A percentile compares a stretch with the other conserved stretches of the same genome.
These are phyloP conservation scores for Misgurnus mizolepis DNA, from an alignment of 2,113 vertebrate genomes.

Conservation along the genomic window DNA sequence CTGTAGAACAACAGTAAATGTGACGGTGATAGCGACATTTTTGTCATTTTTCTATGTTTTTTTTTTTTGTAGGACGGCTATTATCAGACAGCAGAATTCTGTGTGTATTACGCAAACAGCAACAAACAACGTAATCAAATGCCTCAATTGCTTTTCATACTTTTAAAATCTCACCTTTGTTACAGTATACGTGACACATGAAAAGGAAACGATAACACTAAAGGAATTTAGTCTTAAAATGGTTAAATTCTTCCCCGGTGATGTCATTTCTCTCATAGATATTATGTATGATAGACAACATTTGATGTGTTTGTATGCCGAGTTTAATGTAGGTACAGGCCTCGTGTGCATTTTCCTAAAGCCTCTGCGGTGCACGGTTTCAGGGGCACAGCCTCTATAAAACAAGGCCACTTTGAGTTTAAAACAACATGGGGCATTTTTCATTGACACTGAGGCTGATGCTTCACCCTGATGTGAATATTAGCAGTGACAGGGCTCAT, in stretches of 20 bases:
- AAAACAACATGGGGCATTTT: slow-evolving; percentile 48
- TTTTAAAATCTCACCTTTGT: not conserved
- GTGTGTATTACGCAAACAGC: not conserved
- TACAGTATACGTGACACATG: not conserved
- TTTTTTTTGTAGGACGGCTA: not conserved
- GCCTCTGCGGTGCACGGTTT: not conserved
- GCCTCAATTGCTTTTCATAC: not conserved
- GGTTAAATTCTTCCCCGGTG: slow-evolving; percentile 30
- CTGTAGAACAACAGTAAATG: not conserved
- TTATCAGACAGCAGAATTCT: not conserved
- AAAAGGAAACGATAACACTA: not conserved
- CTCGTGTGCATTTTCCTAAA: not conserved
- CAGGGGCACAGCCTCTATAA: slow-evolving; percentile 28
- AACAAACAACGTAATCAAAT: slow-evolving; percentile 2
- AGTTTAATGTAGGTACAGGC: slow-evolving; percentile 19
- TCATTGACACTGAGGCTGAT: slow-evolving; percentile 42
- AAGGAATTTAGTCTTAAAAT: slow-evolving; percentile 31
- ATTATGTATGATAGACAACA: slow-evolving; percentile 34
- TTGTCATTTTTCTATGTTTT: not conserved
- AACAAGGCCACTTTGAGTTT: slow-evolving; percentile 48
- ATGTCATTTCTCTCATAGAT: slow-evolving; percentile 24
- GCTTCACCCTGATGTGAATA: slow-evolving; percentile 42
- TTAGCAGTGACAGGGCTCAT: slow-evolving; percentile 42
- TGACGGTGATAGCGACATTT: not conserved
- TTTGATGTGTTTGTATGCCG: slow-evolving; percentile 16